These are phyloP conservation scores for Sinonovacula constricta DNA, from an alignment of 1,140 invertebrate genomes.

Conservation along the genomic window DNA sequence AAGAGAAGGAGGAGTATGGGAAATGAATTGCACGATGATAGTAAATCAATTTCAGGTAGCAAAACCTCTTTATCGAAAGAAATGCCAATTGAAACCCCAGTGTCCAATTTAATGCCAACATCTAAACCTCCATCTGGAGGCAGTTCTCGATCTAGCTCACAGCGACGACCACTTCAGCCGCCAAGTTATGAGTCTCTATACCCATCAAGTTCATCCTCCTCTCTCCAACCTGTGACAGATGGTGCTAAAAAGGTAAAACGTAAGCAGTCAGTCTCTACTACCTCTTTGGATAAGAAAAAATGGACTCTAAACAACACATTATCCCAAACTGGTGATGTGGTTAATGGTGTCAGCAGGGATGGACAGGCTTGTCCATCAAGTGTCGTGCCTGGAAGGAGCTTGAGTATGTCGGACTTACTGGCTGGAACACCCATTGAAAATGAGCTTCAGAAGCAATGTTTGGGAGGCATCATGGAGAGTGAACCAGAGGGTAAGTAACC, in stretches of 20 bases:
- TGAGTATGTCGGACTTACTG: conserved; percentile 60
- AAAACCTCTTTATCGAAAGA: neutral
- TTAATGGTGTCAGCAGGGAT: too few species aligned
- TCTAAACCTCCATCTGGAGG: too few species aligned
- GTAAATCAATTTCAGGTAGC: too few species aligned
- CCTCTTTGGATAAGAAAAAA: conserved; percentile 49
- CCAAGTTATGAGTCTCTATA: conserved; percentile 52
- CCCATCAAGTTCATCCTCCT: conserved; percentile 32
- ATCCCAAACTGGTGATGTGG: too few species aligned
- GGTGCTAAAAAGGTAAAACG: conserved; percentile 32
- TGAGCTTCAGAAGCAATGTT: conserved; percentile 48
- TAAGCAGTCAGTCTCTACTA: conserved; percentile 54
- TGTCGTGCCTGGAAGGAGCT: conserved; percentile 52
- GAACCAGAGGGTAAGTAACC: conserved; percentile 46
- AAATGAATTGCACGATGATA: conserved; percentile 26
- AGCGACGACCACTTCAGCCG: too few species aligned
- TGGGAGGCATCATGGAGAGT: conserved; percentile 29
- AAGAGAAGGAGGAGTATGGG: conserved; percentile 45
- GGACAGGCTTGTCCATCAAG: too few species aligned
- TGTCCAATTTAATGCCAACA: too few species aligned
- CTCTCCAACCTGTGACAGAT: conserved; percentile 45
- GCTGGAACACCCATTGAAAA: conserved; percentile 37
- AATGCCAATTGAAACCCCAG: neutral
- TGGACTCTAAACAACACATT: conserved; percentile 13
- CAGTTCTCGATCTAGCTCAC: too few species aligned